Conservation (phyloP, 2,113 vertebrate genomes). For the Cathartes aura region DNA sequence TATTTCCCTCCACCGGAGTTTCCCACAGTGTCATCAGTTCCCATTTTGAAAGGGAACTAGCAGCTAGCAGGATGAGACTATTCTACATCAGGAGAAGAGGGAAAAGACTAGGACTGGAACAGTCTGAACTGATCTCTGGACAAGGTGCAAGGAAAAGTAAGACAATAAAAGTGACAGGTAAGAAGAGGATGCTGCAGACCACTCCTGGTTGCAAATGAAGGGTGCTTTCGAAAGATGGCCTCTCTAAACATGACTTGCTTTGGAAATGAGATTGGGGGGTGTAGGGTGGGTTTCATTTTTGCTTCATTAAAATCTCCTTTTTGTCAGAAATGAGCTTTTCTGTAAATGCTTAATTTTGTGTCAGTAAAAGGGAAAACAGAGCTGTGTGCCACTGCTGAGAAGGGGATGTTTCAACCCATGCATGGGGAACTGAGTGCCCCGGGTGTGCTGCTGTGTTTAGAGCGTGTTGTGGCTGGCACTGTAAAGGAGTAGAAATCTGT, state of each 20-base stretch:
- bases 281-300: not conserved
- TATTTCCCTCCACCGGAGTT: not conserved
- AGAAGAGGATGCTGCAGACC: not conserved
- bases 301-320: not conserved
- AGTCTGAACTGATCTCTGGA: not conserved
- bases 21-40: fast-evolving
- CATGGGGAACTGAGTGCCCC: not conserved
- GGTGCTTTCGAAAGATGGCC: not conserved
- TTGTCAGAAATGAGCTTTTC: not conserved
- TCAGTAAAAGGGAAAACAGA: not conserved
- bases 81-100: not conserved
- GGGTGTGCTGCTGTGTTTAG: not conserved
- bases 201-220: not conserved
- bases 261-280: not conserved
- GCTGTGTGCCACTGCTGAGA: not conserved
- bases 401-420: not conserved
- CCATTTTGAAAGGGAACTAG: not conserved
- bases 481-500: not conserved
- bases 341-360: not conserved
- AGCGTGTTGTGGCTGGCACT: not conserved
- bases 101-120: not conserved
- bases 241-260: not conserved
- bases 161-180: not conserved
- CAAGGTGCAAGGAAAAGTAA: not conserved
- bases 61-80: not conserved